Percentiles rank a stretch among this genome's conserved stretches.
phyloP scores from a whole-genome alignment of 2,113 vertebrate genomes.

The human region GRCh38 chr14:57936001-57936500 shows the following conservation, averaged over 20 bases:
- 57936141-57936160: background rate
- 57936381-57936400: background rate
- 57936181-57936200: background rate
- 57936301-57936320: background rate
- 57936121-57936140: background rate
- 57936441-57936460: background rate
- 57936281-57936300: background rate
- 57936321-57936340: background rate
- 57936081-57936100: constrained; percentile 6
- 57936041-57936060: background rate
- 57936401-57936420: background rate
- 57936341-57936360: background rate
- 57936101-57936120: background rate
- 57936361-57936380: background rate
- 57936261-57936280: background rate
- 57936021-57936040: constrained; percentile 34
- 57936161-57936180: background rate
- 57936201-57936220: background rate
- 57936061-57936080: constrained; percentile 22
- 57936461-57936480: background rate
- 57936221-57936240: background rate
- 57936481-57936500: background rate
- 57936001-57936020: constrained; percentile 48
- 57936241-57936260: background rate
- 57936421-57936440: background rate